These are phyloP conservation scores for Elephantulus edwardii DNA, from an alignment of 2,113 vertebrate genomes.

Conservation along the genomic window DNA sequence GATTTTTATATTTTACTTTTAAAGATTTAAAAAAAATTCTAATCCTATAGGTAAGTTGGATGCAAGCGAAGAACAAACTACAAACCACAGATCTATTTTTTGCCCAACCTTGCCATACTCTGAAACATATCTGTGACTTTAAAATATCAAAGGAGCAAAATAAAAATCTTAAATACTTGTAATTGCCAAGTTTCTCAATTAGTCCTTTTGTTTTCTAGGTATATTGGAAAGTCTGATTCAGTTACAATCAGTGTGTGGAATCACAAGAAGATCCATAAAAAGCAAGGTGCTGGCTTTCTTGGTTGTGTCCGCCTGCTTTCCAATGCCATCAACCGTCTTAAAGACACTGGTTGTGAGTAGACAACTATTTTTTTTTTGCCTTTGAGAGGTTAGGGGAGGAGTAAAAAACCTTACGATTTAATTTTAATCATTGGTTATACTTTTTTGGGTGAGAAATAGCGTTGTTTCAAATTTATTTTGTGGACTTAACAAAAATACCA, in stretches of 20 bases:
- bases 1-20: constrained; percentile 47
- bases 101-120: not conserved
- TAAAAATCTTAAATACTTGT: constrained; percentile 39
- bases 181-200: constrained; percentile 47
- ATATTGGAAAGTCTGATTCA: constrained; percentile 98
- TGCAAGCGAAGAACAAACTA: not conserved
- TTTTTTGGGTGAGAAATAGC: not conserved
- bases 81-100: not conserved
- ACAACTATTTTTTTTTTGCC: constrained; percentile 3
- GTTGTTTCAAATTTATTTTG: constrained; percentile 38
- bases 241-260: constrained; percentile 99
- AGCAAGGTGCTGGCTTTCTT: constrained; percentile 98
- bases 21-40: constrained; percentile 31
- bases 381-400: not conserved
- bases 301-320: constrained; percentile 98
- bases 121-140: constrained; percentile 44
- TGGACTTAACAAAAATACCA: not conserved
- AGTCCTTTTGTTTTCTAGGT: constrained; percentile 84
- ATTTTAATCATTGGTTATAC: constrained; percentile 34
- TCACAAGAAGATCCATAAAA: constrained; percentile 99
- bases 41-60: constrained; percentile 29
- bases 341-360: constrained; percentile 99
- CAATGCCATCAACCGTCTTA: constrained; percentile 97
- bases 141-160: constrained; percentile 30
- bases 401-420: not conserved